Conservation (phyloP, 2,888 invertebrate species). For the Macroteleia sp. region DNA sequence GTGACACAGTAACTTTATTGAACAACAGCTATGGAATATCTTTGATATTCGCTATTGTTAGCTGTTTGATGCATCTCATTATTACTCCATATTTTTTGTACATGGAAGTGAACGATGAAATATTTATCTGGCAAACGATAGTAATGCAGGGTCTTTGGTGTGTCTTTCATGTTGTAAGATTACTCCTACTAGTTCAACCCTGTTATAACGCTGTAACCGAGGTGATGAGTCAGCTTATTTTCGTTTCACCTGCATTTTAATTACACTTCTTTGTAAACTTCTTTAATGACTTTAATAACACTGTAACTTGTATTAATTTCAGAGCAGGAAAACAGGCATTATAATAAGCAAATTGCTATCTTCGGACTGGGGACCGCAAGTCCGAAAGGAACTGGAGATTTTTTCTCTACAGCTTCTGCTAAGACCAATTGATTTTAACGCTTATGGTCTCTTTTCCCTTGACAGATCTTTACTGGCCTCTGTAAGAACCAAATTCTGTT, state of each 20-base stretch:
- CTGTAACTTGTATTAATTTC: neutral
- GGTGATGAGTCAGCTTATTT: conserved; percentile 76
- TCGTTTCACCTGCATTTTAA: neutral
- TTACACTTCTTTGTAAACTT: no score
- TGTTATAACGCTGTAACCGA: conserved; percentile 86
- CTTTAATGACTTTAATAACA: no score
- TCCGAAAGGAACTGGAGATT: conserved; percentile 85
- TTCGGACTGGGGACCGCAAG: conserved; percentile 72
- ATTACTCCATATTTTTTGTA: conserved; percentile 87
- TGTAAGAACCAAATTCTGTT: no score
- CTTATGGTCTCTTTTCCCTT: conserved; percentile 86
- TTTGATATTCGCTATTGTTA: conserved; percentile 85
- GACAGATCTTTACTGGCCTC: conserved; percentile 86
- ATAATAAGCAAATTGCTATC: conserved; percentile 84
- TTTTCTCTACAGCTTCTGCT: conserved; percentile 86
- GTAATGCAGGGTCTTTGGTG: conserved; percentile 86
- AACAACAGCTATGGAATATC: conserved; percentile 86
- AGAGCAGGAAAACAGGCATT: conserved; percentile 84
- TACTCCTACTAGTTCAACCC: conserved; percentile 86
- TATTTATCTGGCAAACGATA: conserved; percentile 84
- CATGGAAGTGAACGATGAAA: conserved; percentile 85
- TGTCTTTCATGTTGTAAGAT: conserved; percentile 85
- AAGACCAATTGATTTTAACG: conserved; percentile 86
- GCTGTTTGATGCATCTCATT: conserved; percentile 86
- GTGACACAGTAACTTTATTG: conserved; percentile 85